Conservation (phyloP, 2,888 invertebrate genomes). For the Diarsia dahlii region DNA sequence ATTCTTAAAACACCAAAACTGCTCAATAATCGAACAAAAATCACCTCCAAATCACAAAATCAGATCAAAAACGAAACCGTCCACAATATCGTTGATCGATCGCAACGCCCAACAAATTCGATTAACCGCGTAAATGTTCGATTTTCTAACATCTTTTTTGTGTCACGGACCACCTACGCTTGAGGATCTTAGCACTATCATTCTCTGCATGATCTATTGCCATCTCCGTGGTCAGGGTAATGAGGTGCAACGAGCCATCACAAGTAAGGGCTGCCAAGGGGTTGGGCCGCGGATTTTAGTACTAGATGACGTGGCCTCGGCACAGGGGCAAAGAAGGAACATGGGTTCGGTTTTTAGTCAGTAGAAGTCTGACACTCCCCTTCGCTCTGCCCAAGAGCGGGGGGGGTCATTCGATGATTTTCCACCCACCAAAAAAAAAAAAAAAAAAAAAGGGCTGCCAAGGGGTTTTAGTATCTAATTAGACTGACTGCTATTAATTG, state of each 20-base stretch:
- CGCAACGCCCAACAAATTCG: constrained; percentile 71
- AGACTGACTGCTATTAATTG: background rate
- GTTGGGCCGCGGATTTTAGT: too few species aligned
- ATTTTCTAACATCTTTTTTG: constrained; percentile 77
- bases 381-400: too few species aligned
- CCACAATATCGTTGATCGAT: constrained; percentile 61
- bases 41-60: constrained; percentile 30
- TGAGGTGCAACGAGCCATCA: constrained; percentile 82
- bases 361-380: too few species aligned
- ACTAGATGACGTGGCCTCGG: too few species aligned
- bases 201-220: constrained; percentile 86
- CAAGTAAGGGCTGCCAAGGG: constrained; percentile 64
- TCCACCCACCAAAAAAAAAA: too few species aligned
- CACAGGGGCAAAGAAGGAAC: too few species aligned
- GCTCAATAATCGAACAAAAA: constrained; percentile 7
- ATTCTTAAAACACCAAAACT: background rate
- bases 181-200: constrained; percentile 86
- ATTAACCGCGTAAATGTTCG: constrained; percentile 80
- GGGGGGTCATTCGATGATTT: too few species aligned
- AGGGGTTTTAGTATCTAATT: constrained; percentile 25
- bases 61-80: constrained; percentile 37
- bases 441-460: constrained; percentile 68
- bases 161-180: constrained; percentile 84
- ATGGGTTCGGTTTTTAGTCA: too few species aligned
- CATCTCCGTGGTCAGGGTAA: constrained; percentile 74